These are phyloP conservation scores for Rhopilema esculentum DNA, from an alignment of 30 jellyfish, hydroid and myxozoan species.

Conservation along the genomic window DNA sequence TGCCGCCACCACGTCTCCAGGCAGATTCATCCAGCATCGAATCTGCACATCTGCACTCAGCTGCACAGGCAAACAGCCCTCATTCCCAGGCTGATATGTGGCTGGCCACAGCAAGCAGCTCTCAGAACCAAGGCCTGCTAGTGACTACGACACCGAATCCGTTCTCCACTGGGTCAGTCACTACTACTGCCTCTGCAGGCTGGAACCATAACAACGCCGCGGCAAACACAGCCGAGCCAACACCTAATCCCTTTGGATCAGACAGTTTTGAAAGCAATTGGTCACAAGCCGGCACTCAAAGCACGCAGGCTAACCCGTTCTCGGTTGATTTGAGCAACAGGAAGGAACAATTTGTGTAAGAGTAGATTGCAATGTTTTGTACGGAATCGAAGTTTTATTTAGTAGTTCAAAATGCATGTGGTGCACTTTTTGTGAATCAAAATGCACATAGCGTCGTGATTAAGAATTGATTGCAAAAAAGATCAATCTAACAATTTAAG, in stretches of 20 bases:
- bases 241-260: conserved; percentile 75
- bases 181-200: conserved; percentile 59
- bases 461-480: background rate
- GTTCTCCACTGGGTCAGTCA: conserved; percentile 64
- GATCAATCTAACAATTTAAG: background rate
- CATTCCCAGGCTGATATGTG: conserved; percentile 70
- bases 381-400: background rate
- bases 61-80: background rate
- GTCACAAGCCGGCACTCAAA: conserved; percentile 43
- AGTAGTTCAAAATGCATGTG: background rate
- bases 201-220: conserved; percentile 43
- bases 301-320: conserved; percentile 67
- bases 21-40: conserved; percentile 73
- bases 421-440: background rate
- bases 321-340: conserved; percentile 37
- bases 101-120: conserved; percentile 62
- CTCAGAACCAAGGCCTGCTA: conserved; percentile 43
- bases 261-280: conserved; percentile 39
- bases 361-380: conserved; percentile 19
- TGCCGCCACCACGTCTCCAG: conserved; percentile 87
- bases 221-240: background rate
- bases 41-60: conserved; percentile 46
- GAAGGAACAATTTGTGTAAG: conserved; percentile 74
- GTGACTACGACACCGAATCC: conserved; percentile 72
- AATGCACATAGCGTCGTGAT: background rate